A percentile compares a stretch with the other conserved stretches of the same genome.
phyloP scores from a whole-genome alignment of 2,113 vertebrate species.

The Tenebrosternarchus preto region DNA sequence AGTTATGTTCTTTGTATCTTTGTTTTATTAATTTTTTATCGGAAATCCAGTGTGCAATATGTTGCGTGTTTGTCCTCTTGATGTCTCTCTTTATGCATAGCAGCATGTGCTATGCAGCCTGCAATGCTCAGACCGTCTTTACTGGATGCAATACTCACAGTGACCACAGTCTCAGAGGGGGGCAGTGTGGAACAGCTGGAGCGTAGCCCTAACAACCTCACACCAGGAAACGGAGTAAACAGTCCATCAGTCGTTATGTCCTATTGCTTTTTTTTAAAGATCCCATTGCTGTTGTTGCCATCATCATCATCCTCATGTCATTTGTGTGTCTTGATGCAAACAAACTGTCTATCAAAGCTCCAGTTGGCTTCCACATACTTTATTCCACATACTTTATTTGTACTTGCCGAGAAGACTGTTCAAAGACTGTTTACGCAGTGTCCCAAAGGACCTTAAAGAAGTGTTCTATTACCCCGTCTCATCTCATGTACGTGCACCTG shows the following conservation, averaged over 20 bases:
- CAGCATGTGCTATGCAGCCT: slow-evolving; percentile 77
- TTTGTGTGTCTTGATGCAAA: background rate
- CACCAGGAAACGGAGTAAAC: background rate
- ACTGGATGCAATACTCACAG: slow-evolving; percentile 66
- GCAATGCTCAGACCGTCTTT: slow-evolving; percentile 61
- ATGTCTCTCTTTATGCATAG: slow-evolving; percentile 71
- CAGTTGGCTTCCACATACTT: background rate
- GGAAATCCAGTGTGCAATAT: slow-evolving; percentile 65
- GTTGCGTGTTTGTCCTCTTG: slow-evolving; percentile 68
- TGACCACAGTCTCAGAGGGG: slow-evolving; percentile 56
- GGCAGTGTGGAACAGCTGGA: slow-evolving; percentile 45
- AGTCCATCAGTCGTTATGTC: background rate
- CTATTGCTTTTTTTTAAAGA: background rate
- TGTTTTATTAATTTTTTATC: slow-evolving; percentile 65
- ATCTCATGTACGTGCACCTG: background rate
- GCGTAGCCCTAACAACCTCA: too few species aligned
- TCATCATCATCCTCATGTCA: background rate
- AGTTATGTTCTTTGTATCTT: too few species aligned
- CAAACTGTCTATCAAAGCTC: background rate
- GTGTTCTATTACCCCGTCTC: background rate
- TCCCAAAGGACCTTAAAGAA: background rate
- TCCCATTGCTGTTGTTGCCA: background rate
- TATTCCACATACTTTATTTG: background rate
- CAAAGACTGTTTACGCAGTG: background rate
- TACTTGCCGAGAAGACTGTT: slow-evolving; percentile 7